These are phyloP conservation scores for Lepus timidus DNA, from an alignment of 2,113 vertebrate species.

Conservation along the genomic window DNA sequence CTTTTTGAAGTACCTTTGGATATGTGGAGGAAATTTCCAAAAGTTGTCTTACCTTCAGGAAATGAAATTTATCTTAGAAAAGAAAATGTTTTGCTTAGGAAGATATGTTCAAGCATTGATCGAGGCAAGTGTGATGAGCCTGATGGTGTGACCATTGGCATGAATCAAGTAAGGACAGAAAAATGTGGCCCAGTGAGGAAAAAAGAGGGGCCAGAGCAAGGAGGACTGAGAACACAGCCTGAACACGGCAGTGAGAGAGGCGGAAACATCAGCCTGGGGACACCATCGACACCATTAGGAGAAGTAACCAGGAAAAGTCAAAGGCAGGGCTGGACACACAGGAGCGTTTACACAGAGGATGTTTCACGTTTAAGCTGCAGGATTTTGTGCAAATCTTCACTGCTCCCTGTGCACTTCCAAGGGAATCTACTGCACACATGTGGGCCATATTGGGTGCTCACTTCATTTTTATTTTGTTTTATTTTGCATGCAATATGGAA, in stretches of 20 bases:
- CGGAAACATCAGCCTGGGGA: accelerated
- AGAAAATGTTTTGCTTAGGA: background rate
- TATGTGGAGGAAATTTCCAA: background rate
- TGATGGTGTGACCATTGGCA: background rate
- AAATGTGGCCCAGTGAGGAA: background rate
- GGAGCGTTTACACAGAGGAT: background rate
- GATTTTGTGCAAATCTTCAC: no score
- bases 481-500: background rate
- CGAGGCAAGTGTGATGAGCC: background rate
- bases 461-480: background rate
- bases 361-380: background rate
- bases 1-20: no score
- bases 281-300: background rate
- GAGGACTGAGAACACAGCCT: background rate
- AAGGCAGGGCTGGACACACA: no score
- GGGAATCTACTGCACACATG: background rate
- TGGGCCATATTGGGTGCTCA: background rate
- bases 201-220: accelerated
- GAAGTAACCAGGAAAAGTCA: background rate
- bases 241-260: background rate
- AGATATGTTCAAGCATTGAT: background rate
- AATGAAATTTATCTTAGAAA: background rate
- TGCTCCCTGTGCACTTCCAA: background rate
- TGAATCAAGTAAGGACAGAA: background rate
- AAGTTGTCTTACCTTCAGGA: background rate